Evolutionary conservation across 2,113 vertebrate genomes (phyloP).

Genomic region (Rafetus swinhoei): DNA sequence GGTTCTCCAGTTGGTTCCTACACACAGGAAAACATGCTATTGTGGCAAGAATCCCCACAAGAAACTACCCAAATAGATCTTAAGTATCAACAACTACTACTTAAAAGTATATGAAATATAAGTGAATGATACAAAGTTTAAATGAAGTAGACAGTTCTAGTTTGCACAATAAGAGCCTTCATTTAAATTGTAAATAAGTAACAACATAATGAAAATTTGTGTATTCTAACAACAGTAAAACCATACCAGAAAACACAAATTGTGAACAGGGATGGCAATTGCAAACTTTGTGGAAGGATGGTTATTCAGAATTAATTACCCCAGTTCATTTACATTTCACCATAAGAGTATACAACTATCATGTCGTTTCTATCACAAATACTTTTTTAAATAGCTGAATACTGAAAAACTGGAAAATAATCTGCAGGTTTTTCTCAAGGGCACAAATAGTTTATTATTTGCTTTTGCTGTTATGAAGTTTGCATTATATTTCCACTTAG

Average conservation of each 20-base stretch:
- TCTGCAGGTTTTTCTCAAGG: neutral
- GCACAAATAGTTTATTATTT: neutral
- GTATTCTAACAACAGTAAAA: neutral
- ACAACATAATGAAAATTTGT: conserved; percentile 1
- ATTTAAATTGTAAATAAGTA: conserved; percentile 12
- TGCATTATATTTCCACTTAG: conserved; percentile 32
- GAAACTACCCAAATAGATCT: conserved; percentile 30
- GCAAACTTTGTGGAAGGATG: conserved; percentile 11
- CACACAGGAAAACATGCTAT: conserved; percentile 75
- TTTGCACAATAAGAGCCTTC: conserved; percentile 39
- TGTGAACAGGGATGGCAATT: conserved; percentile 19
- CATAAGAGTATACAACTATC: conserved; percentile 6
- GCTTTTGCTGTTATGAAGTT: conserved; percentile 39
- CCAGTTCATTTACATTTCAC: conserved; percentile 33
- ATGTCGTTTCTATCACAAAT: neutral
- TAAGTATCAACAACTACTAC: conserved; percentile 30
- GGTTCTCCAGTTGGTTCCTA: conserved; percentile 94
- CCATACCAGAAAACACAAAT: conserved; percentile 16
- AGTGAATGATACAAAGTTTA: conserved; percentile 35
- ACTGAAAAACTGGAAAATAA: conserved; percentile 15
- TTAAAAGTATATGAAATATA: conserved; percentile 44
- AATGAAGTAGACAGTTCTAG: conserved; percentile 30
- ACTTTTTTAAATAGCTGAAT: neutral
- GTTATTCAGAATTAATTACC: neutral
- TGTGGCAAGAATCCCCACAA: conserved; percentile 72